Conservation (phyloP, 2,113 vertebrate species). For the Taurulus bubalis region DNA sequence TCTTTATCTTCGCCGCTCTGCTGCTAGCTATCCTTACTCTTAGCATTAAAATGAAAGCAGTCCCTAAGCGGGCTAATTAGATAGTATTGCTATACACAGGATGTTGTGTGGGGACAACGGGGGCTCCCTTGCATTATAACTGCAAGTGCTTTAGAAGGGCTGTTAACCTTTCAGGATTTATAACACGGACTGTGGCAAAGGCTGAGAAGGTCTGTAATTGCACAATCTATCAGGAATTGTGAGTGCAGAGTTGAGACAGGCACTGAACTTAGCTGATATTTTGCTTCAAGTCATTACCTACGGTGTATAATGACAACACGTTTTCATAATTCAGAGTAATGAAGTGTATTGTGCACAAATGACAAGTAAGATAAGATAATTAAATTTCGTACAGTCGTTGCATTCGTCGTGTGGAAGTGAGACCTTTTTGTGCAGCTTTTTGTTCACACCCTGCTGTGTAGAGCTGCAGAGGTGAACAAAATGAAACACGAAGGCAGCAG, state of each 20-base stretch:
- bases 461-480: slow-evolving; percentile 29
- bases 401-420: neutral
- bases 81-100: slow-evolving; percentile 62
- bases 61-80: slow-evolving; percentile 83
- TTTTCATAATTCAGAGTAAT: slow-evolving; percentile 13
- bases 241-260: slow-evolving; percentile 40
- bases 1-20: slow-evolving; percentile 78
- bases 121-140: slow-evolving; percentile 67
- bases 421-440: neutral
- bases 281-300: slow-evolving; percentile 22
- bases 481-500: slow-evolving; percentile 31
- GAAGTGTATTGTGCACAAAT: slow-evolving; percentile 22
- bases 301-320: slow-evolving; percentile 7
- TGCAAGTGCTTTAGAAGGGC: slow-evolving; percentile 68
- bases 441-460: slow-evolving; percentile 5
- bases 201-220: slow-evolving; percentile 70
- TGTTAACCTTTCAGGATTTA: slow-evolving; percentile 82
- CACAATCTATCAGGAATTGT: slow-evolving; percentile 69
- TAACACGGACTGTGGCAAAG: slow-evolving; percentile 50
- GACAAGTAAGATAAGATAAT: slow-evolving; percentile 1
- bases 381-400: neutral
- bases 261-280: slow-evolving; percentile 25
- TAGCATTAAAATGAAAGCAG: slow-evolving; percentile 80
- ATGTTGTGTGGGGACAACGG: slow-evolving; percentile 63
- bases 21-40: slow-evolving; percentile 81